These are phyloP conservation scores for Euphonia xanthogaster DNA, from an alignment of 2,797 vertebrate species.

Conservation along the genomic window DNA sequence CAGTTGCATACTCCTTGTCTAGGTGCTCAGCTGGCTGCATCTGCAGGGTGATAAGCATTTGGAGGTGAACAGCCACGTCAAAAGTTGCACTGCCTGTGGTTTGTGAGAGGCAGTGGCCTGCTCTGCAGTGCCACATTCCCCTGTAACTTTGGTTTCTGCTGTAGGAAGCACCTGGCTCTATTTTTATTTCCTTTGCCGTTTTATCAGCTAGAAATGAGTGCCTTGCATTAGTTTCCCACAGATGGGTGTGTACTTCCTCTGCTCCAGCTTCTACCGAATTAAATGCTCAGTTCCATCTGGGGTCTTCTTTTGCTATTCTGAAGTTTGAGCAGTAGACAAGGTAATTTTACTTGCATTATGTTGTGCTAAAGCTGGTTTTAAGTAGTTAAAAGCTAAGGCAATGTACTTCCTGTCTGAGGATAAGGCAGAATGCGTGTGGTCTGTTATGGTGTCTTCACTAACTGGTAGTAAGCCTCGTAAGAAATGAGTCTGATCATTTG, in stretches of 20 bases:
- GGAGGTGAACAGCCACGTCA: neutral
- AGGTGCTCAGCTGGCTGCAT: neutral
- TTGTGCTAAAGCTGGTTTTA: neutral
- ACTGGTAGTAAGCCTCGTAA: neutral
- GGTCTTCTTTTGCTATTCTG: neutral
- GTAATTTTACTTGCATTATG: neutral
- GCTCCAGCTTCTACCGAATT: neutral
- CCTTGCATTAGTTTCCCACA: neutral
- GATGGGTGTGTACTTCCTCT: neutral
- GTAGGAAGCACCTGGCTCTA: constrained; percentile 45
- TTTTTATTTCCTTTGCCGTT: constrained; percentile 2
- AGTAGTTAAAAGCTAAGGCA: neutral
- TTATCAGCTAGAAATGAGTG: neutral
- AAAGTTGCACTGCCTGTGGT: neutral
- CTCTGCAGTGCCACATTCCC: neutral
- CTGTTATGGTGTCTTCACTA: fast-evolving
- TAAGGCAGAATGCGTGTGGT: neutral
- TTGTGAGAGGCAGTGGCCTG: neutral
- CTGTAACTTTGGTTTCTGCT: neutral
- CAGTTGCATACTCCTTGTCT: neutral
- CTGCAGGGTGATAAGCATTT: neutral
- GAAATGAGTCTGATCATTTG: neutral
- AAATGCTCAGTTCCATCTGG: neutral
- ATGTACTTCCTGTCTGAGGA: neutral
- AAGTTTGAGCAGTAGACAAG: neutral